Evolutionary conservation across 2,888 invertebrate genomes (phyloP), one percentile per base, ranked within the genome.

Genomic region (Cordilura impudica): DNA sequence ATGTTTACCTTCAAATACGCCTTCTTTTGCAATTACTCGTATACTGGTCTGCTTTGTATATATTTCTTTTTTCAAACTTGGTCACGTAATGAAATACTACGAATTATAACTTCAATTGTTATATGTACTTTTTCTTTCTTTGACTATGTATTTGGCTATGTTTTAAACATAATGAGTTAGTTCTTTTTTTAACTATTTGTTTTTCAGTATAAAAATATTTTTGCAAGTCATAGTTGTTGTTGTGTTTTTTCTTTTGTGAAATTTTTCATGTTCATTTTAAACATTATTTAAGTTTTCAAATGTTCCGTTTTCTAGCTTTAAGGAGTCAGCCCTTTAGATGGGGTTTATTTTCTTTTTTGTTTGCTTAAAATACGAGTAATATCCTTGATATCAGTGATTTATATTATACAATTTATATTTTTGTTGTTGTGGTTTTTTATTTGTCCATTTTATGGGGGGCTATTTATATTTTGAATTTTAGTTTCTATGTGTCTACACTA

Each of bases 21-120:
- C 78, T 53, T 65, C 14, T 65, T 60, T 73, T 72, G 49, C 45
- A 56, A 58, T 65, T 14, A n/a, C n/a, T n/a, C n/a, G n/a, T n/a
- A 14, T 6, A 61, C 53, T 65, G 61, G 49, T 65, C 49, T n/a
- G 12, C 51, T 51, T 63, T 49, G 12, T 31, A 47, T 69, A 54
- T 35, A 2, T 14, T 21, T 21, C 19, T 47, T 49, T 26, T 51
- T 67, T 54, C 53, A 14, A 51, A 61, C 35, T 60, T 63, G 71
- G 71, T 66, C 67, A 72, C 47, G 75, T 67, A 72, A 78, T 58
- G 54, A 39, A 61, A 74, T 54, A 47, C 31, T 63, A 31, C 7
- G 63, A 63, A 47, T 70, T 75, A 54, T 54, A 69, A 66, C 60
- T 67, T 39, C 31, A 65, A 65, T 70, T 65, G 58, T 78, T 69